Evolutionary conservation across 1,140 invertebrate genomes (phyloP), one percentile per base, ranked within the genome.

Genomic region (Hestina assimilis): DNA sequence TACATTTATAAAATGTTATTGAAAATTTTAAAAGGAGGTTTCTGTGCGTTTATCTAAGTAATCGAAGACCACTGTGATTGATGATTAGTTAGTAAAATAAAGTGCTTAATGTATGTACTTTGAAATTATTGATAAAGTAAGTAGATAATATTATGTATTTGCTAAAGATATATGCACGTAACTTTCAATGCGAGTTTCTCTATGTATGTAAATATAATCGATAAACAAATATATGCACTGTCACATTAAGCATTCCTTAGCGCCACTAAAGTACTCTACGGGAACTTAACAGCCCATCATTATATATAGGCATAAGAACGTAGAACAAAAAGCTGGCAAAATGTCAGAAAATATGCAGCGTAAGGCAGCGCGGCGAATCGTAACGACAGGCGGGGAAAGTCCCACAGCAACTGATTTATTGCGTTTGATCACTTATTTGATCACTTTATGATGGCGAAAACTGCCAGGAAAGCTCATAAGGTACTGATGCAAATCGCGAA

Each of bases 401-500:
- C 66, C 45, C 68, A 68, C 74, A 66, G 48, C 56, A 38, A 47
- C 69, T 83, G 75, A 83, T 81, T 83, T 78, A 80, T 79, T 65
- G 68, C 63, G 56, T 75, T 70, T 86, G 83, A 82, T 79, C 74
- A 83, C 75, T 77, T 77, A 79, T 87, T 83, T 84, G 81, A 87
- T 84, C 77, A 84, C 79, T 83, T 83, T 87, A 83, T 84, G 79
- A 87, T 84, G 69, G 75, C 75, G 75, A 74, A 81, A 76, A 82
- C 60, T 76, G 72, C 67, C 62, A 74, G 75, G 80, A 80, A 83
- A 84, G 71, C 72, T 71, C 75, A 77, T 83, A 83, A 76, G 72
- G 78, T 62, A 69, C 54, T 68, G 61, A 81, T 78, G 79, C 75
- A 83, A 85, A 87, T 85, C 63, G 72, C 43, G 69, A 65, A 71